Conservation (phyloP, 2,113 vertebrate species). For the Cavia aperea region DNA sequence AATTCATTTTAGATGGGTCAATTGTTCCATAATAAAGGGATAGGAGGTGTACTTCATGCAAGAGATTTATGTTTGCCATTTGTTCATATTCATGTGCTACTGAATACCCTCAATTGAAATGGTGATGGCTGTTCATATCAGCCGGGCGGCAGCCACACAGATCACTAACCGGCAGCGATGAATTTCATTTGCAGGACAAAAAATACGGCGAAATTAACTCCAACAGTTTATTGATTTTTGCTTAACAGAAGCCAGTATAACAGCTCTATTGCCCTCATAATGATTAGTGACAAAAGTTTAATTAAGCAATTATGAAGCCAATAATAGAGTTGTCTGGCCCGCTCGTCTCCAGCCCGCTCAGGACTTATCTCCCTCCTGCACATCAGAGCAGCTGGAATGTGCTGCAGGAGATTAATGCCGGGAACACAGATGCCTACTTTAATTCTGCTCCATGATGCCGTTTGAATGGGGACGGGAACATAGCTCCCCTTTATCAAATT, state of each 20-base stretch:
- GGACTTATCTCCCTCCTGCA: constrained; percentile 99
- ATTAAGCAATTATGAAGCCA: constrained; percentile 99
- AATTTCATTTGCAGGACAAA: constrained; percentile 99
- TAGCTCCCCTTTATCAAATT: constrained; percentile 99
- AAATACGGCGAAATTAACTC: constrained; percentile 96
- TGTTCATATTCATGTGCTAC: constrained; percentile 99
- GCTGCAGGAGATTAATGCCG: constrained; percentile 99
- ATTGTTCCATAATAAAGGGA: constrained; percentile 99
- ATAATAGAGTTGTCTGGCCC: constrained; percentile 99
- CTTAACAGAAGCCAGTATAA: constrained; percentile 99
- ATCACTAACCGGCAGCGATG: constrained; percentile 99
- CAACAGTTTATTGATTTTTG: constrained; percentile 99
- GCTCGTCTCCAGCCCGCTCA: constrained; percentile 98
- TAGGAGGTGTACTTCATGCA: constrained; percentile 99
- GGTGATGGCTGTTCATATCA: constrained; percentile 99
- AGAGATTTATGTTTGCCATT: constrained; percentile 99
- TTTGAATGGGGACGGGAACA: constrained; percentile 99
- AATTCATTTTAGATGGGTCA: constrained; percentile 99
- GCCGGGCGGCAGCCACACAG: constrained; percentile 97
- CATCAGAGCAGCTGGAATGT: constrained; percentile 99
- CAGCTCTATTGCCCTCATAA: constrained; percentile 99
- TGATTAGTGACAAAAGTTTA: constrained; percentile 99
- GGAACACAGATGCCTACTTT: constrained; percentile 99
- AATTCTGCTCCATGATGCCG: constrained; percentile 93
- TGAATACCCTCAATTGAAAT: constrained; percentile 99